Evolutionary conservation across 2,888 invertebrate species (phyloP), one percentile per base, ranked within the genome.

Genomic region (Oscheius sp.): DNA sequence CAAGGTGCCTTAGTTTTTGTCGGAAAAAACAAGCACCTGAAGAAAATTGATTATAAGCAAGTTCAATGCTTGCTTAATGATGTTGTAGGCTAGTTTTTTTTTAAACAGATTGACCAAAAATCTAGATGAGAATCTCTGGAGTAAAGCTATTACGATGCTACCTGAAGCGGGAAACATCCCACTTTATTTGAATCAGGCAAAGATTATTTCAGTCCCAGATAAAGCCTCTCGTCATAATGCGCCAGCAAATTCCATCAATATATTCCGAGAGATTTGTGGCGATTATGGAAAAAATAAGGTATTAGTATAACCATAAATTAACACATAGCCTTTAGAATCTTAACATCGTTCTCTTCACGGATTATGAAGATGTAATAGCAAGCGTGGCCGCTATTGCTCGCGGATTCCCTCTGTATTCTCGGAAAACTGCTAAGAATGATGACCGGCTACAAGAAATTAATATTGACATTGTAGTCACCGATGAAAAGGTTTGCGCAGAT

Each of bases 331-430:
- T 82, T 61, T 69, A 78, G 76, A 72, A 72, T 45, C 71, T 84
- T 23, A 75, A 75, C 27, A 34, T 84, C 39, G 71, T 82, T 6
- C 71, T 84, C 12, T 73, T 72, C 52, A 61, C 82, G 31, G 80
- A 84, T 2, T 91, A 91, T 75, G 89, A 90, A 42, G 92, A 93
- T 86, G 90, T 92, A 1, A 91, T 92, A 82, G 93, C 94, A 0
- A 92, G 92, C 75, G 93, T 91, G 0, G 91, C 92, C 87, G 93
- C 93, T 6, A 91, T 93, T 15, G 93, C 93, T 0, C 90, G 94
- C 64, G 91, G 93, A 15, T 92, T 92, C 87, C 93, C 94, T 10
- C 88, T 91, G 63, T 95, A 91, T 89, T 90, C 89, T 12, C 88
- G 88, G 73, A 91, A 91, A 86, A 87, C 88, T 0, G 57, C 58